A percentile compares a stretch with the other conserved stretches of the same genome.
Evolutionary conservation across 2,113 vertebrate species (phyloP).

Genomic region (Pelodiscus sinensis): DNA sequence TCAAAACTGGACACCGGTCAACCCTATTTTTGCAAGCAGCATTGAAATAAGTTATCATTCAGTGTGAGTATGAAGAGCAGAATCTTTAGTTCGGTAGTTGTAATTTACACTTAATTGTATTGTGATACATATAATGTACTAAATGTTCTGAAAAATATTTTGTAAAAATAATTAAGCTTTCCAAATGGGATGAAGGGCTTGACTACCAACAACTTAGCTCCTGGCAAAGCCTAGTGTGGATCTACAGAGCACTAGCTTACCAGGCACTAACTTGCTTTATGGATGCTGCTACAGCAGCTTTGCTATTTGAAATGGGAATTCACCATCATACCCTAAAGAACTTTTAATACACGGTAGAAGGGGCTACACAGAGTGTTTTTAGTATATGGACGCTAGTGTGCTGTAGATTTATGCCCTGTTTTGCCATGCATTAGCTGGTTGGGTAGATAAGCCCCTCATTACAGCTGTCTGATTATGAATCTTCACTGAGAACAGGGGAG

Average conservation of each 20-base stretch:
- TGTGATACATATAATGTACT: not conserved
- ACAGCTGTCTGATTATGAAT: not conserved
- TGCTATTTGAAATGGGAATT: not conserved
- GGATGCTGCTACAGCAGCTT: not conserved
- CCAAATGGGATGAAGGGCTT: not conserved
- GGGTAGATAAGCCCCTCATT: not conserved
- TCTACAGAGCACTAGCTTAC: not conserved
- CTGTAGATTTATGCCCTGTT: not conserved
- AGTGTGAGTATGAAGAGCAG: not conserved
- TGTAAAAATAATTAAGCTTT: not conserved
- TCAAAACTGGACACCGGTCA: too few species aligned
- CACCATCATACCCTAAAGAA: not conserved
- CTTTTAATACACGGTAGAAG: not conserved
- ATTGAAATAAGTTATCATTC: not conserved
- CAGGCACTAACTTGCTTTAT: not conserved
- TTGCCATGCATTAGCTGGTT: not conserved
- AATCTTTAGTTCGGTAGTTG: not conserved
- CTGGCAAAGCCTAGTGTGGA: not conserved
- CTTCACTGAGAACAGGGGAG: not conserved
- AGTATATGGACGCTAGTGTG: not conserved
- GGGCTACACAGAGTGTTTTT: not conserved
- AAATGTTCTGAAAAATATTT: not conserved
- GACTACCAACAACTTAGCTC: not conserved
- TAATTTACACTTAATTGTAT: not conserved
- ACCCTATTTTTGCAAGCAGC: not conserved